These are phyloP conservation scores for Bombus fervidus DNA, from an alignment of 1,140 invertebrate genomes.

Conservation along the genomic window DNA sequence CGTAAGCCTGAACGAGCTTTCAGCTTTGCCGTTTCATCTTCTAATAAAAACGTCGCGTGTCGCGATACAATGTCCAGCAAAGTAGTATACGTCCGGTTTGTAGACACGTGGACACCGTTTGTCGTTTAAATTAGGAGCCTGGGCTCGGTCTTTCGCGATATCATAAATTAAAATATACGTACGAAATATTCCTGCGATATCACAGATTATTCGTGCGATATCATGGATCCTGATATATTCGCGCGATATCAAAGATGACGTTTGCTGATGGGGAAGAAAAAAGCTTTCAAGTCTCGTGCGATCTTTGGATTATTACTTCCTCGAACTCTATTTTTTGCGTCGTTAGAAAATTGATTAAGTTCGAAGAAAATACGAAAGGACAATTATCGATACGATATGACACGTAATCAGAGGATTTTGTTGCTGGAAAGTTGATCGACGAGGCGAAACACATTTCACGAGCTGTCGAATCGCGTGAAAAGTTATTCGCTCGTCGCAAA, in stretches of 20 bases:
- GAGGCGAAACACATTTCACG: no score
- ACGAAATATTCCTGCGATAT: background rate
- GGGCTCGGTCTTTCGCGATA: background rate
- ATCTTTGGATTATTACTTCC: no score
- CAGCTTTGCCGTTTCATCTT: no score
- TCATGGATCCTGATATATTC: no score
- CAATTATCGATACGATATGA: no score
- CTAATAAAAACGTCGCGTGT: background rate
- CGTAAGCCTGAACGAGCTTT: no score
- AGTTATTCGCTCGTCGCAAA: background rate
- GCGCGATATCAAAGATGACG: background rate
- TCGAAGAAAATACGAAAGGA: no score
- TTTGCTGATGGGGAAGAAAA: no score
- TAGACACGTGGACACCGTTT: background rate
- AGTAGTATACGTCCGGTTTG: background rate
- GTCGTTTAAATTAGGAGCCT: background rate
- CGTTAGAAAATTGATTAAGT: no score
- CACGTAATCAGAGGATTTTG: no score
- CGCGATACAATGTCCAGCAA: background rate
- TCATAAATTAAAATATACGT: background rate
- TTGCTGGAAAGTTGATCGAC: background rate
- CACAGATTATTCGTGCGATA: no score
- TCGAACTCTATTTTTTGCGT: fast-evolving
- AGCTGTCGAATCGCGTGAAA: background rate
- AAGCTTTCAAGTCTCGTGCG: no score